These are phyloP conservation scores for Bambusicola thoracicus DNA, from an alignment of 2,113 vertebrate genomes.

Conservation along the genomic window DNA sequence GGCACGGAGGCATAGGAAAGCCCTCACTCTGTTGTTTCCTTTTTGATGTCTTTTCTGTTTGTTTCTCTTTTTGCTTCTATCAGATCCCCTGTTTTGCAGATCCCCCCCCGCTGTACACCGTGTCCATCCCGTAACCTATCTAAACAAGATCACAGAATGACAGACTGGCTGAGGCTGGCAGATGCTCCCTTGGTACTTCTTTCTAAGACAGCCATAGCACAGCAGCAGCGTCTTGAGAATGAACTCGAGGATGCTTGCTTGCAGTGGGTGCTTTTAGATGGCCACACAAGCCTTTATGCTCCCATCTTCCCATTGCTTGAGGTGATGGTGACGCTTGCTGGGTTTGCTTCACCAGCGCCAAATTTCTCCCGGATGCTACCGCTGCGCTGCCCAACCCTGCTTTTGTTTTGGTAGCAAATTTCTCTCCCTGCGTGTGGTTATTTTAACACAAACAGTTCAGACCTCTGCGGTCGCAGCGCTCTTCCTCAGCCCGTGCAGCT, in stretches of 20 bases:
- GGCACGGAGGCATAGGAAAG: background rate
- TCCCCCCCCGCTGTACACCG: background rate
- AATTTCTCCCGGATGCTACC: no score
- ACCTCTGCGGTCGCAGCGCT: background rate
- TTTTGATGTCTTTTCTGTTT: no score
- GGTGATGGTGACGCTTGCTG: fast-evolving
- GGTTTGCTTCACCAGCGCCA: no score
- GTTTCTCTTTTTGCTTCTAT: background rate
- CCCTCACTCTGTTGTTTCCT: background rate
- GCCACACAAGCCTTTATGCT: no score
- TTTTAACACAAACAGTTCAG: background rate
- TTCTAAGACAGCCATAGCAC: background rate
- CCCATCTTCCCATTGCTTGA: background rate
- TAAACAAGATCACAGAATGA: background rate
- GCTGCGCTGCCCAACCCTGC: no score
- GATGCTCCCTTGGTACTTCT: background rate
- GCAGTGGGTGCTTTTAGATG: background rate
- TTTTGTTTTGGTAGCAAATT: no score
- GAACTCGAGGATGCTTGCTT: background rate
- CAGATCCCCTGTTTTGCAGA: background rate
- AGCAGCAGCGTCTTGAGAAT: background rate
- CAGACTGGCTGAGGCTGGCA: no score
- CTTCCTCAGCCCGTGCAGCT: background rate
- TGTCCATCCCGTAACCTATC: background rate
- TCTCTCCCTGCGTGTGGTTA: no score